phyloP scores from a whole-genome alignment of 1,140 invertebrate species.

The Lepidotrigona ventralis region DNA sequence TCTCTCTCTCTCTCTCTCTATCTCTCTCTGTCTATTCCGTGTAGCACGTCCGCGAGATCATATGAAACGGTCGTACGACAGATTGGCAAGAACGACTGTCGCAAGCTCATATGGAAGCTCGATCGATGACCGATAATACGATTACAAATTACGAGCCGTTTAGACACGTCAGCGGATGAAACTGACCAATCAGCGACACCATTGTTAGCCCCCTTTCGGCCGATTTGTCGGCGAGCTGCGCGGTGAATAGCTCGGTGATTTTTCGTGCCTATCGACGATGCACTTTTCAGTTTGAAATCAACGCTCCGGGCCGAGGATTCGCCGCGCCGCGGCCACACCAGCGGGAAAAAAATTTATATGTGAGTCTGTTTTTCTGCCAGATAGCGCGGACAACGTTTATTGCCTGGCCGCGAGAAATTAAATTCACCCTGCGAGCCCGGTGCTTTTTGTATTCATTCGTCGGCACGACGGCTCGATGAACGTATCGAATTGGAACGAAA shows the following conservation, averaged over 20 bases:
- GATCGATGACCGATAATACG: conserved; percentile 60
- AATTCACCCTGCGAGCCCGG: conserved; percentile 1
- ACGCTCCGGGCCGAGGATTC: conserved; percentile 13
- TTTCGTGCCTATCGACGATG: conserved; percentile 35
- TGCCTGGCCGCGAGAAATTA: conserved; percentile 4
- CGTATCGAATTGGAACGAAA: conserved; percentile 1
- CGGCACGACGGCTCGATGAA: background rate
- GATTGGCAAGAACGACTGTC: conserved; percentile 21
- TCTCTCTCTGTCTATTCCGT: background rate
- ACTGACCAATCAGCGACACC: conserved; percentile 71
- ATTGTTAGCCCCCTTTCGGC: conserved; percentile 60
- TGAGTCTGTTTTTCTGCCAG: background rate
- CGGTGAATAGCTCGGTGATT: conserved; percentile 57
- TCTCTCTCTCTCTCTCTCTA: background rate
- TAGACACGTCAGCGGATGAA: conserved; percentile 64
- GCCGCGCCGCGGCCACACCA: background rate
- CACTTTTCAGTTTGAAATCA: conserved; percentile 46
- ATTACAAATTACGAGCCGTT: conserved; percentile 70
- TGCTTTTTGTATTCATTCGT: background rate
- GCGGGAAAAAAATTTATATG: conserved; percentile 6
- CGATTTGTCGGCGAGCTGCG: conserved; percentile 37
- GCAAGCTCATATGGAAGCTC: conserved; percentile 13
- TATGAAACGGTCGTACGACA: background rate
- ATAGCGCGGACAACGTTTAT: background rate
- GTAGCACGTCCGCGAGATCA: background rate